phyloP scores from a whole-genome alignment of 1,140 invertebrate species.

The Pseudomyrmex flavicornis region DNA sequence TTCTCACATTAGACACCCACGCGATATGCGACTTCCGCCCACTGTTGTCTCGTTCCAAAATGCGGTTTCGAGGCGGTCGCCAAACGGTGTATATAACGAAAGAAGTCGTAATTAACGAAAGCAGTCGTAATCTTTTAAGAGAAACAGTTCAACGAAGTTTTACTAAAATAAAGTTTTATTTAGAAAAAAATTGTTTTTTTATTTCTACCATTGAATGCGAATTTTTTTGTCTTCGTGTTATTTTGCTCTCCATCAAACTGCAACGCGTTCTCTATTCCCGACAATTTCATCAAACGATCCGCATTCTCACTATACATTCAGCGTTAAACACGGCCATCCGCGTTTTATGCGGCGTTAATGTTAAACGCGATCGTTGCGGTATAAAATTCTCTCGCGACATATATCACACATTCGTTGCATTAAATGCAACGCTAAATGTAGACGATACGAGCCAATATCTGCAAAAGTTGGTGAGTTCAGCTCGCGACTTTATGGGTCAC shows the following conservation, averaged over 20 bases:
- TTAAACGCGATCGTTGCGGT: neutral
- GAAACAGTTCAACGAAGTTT: too few relatives aligned
- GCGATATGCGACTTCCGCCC: constrained; percentile 52
- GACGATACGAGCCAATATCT: constrained; percentile 34
- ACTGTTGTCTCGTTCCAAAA: constrained; percentile 47
- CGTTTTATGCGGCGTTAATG: constrained; percentile 24
- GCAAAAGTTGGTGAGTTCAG: constrained; percentile 11
- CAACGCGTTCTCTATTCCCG: neutral
- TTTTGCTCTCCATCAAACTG: neutral
- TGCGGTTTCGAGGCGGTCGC: constrained; percentile 11
- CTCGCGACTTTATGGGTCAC: constrained; percentile 59
- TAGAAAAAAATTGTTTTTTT: neutral
- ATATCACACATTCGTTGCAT: neutral
- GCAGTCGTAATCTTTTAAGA: neutral
- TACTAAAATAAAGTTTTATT: too few relatives aligned
- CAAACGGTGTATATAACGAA: too few relatives aligned
- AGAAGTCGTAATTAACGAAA: too few relatives aligned
- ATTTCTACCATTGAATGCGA: neutral
- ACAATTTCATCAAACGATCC: constrained; percentile 26
- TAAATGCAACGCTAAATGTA: constrained; percentile 40
- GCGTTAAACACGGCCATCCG: constrained; percentile 12
- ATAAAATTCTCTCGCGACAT: too few relatives aligned
- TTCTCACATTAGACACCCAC: constrained; percentile 52
- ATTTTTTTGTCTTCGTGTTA: neutral
- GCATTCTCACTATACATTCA: constrained; percentile 10